Evolutionary conservation across 2,113 vertebrate genomes (phyloP).

Genomic region (Podiceps cristatus): DNA sequence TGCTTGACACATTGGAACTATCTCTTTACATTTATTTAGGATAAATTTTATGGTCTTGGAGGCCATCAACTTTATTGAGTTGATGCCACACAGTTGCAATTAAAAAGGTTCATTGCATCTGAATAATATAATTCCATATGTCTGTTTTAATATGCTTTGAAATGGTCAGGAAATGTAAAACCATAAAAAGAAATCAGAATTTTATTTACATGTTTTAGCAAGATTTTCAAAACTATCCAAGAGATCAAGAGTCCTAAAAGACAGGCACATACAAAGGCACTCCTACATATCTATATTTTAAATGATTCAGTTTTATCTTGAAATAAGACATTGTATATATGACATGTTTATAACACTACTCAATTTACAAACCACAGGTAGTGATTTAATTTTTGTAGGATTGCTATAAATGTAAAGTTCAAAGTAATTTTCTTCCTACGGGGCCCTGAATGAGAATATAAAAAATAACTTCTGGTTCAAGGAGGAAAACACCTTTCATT

Average conservation of each 20-base stretch:
- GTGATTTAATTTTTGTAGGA: neutral
- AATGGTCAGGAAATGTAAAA: neutral
- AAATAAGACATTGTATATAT: neutral
- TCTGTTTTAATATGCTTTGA: neutral
- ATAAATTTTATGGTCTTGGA: neutral
- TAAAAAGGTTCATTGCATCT: neutral
- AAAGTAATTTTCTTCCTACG: neutral
- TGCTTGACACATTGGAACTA: neutral
- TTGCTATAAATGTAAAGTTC: neutral
- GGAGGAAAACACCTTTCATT: neutral
- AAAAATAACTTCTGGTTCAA: neutral
- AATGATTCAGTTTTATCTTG: neutral
- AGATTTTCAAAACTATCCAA: neutral
- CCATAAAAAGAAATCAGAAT: neutral
- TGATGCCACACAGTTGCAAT: neutral
- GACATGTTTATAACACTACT: neutral
- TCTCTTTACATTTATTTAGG: neutral
- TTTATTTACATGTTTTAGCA: neutral
- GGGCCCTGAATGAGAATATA: neutral
- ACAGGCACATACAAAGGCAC: neutral
- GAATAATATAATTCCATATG: neutral
- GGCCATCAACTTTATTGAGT: neutral
- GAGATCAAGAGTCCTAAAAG: neutral
- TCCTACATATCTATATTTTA: neutral
- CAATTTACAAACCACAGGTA: neutral